Percentiles rank a stretch among this genome's conserved stretches.
These are phyloP conservation scores for Amphiprion ocellaris DNA, from an alignment of 2,113 vertebrate genomes.

Conservation along the genomic window DNA sequence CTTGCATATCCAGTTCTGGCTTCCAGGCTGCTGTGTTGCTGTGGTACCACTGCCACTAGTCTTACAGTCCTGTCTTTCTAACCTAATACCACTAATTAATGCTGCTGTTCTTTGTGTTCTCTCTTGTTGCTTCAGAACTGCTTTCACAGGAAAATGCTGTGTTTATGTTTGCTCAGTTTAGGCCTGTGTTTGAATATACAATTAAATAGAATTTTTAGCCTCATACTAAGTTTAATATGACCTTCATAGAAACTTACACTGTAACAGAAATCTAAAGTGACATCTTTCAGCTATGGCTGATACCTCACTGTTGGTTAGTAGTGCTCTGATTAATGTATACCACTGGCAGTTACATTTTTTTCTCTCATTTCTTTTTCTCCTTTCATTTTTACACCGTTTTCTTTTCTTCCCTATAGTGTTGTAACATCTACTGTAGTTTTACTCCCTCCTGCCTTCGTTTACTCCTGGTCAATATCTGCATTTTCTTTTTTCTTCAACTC, in stretches of 20 bases:
- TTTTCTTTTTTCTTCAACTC: neutral
- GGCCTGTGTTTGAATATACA: no score
- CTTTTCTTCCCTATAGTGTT: neutral
- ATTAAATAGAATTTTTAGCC: no score
- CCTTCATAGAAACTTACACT: no score
- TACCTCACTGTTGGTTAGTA: neutral
- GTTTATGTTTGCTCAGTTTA: no score
- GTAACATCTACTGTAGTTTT: no score
- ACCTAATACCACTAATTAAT: constrained; percentile 36
- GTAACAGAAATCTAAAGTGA: no score
- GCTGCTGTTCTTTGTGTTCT: constrained; percentile 1
- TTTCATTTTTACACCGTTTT: neutral
- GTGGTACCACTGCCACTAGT: constrained; percentile 35
- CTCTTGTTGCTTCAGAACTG: neutral
- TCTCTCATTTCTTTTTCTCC: neutral
- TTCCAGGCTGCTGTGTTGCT: constrained; percentile 44
- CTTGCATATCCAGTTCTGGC: neutral
- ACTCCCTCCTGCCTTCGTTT: neutral
- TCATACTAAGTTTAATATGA: no score
- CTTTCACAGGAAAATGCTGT: no score
- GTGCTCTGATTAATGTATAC: constrained; percentile 23
- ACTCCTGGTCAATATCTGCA: neutral
- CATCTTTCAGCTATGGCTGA: neutral
- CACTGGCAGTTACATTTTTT: constrained; percentile 21
- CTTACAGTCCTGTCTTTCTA: neutral